phyloP scores from a whole-genome alignment of 2,888 invertebrate genomes.

The Furcula furcula region DNA sequence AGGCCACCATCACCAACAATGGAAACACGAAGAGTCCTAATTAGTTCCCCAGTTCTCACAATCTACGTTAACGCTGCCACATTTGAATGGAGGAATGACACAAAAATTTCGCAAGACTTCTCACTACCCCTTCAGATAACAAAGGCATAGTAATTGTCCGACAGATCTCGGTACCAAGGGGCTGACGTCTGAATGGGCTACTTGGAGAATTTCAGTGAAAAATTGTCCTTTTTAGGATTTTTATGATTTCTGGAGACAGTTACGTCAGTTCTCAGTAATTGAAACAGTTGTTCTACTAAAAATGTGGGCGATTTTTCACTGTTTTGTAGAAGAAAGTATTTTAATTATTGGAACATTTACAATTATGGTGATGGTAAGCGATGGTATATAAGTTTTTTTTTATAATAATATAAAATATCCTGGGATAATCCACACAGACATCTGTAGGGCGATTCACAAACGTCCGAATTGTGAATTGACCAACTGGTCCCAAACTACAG shows the following conservation, averaged over 20 bases:
- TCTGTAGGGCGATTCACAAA: too few relatives aligned
- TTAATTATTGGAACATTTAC: too few relatives aligned
- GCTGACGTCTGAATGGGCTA: neutral
- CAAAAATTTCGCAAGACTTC: conserved; percentile 20
- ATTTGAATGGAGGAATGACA: conserved; percentile 20
- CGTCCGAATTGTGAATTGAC: too few relatives aligned
- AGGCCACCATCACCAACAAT: conserved; percentile 9
- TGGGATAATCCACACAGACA: too few relatives aligned
- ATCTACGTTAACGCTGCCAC: conserved; percentile 20
- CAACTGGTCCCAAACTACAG: too few relatives aligned
- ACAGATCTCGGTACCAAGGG: neutral
- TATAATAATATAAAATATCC: too few relatives aligned
- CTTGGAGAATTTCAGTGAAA: neutral
- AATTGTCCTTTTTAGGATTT: neutral
- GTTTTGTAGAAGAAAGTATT: too few relatives aligned
- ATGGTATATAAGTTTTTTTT: too few relatives aligned
- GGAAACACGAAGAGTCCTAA: conserved; percentile 12
- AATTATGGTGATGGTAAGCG: too few relatives aligned
- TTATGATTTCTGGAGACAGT: neutral
- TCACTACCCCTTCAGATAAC: conserved; percentile 29
- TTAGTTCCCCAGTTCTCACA: conserved; percentile 15
- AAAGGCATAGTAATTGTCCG: conserved; percentile 34
- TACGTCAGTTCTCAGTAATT: neutral
- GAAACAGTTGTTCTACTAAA: neutral
- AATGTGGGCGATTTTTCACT: neutral